Evolutionary conservation across 2,888 invertebrate genomes (phyloP).

Genomic region (Petrophora chlorosata): DNA sequence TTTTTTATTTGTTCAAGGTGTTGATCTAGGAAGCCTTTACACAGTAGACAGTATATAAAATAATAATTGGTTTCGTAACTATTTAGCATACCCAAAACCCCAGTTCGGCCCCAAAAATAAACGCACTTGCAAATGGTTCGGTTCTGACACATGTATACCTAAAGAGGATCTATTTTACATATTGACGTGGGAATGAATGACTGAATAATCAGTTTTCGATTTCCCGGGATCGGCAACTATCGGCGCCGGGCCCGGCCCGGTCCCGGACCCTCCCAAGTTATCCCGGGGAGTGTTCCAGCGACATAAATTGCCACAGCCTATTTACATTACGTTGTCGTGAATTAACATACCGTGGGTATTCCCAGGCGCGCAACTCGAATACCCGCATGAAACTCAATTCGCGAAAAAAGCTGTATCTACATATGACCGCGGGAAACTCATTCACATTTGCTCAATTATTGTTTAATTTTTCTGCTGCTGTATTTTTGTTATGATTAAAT

Average conservation of each 20-base stretch:
- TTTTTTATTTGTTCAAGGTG: too few relatives aligned
- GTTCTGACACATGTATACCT: constrained; percentile 18
- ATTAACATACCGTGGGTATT: constrained; percentile 78
- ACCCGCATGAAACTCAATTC: constrained; percentile 49
- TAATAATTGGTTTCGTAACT: too few relatives aligned
- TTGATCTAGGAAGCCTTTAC: too few relatives aligned
- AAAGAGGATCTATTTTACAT: constrained; percentile 36
- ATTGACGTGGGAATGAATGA: constrained; percentile 49
- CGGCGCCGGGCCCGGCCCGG: constrained; percentile 27
- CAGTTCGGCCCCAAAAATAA: constrained; percentile 10
- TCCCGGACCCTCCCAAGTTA: constrained; percentile 49
- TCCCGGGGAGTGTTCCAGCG: constrained; percentile 69
- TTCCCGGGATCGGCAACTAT: constrained; percentile 49
- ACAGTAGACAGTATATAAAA: too few relatives aligned
- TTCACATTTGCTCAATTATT: constrained; percentile 26
- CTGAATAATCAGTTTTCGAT: constrained; percentile 59
- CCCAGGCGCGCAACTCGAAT: constrained; percentile 68
- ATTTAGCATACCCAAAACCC: too few relatives aligned
- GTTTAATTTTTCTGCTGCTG: constrained; percentile 25
- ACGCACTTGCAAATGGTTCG: constrained; percentile 3
- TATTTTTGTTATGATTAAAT: constrained; percentile 7
- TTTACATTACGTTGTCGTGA: constrained; percentile 73
- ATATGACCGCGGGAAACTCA: constrained; percentile 14
- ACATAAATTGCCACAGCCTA: constrained; percentile 75
- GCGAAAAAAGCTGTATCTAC: constrained; percentile 29